Evolutionary conservation across 2,888 invertebrate species (phyloP).

Genomic region (Caenorhabditis sp.): DNA sequence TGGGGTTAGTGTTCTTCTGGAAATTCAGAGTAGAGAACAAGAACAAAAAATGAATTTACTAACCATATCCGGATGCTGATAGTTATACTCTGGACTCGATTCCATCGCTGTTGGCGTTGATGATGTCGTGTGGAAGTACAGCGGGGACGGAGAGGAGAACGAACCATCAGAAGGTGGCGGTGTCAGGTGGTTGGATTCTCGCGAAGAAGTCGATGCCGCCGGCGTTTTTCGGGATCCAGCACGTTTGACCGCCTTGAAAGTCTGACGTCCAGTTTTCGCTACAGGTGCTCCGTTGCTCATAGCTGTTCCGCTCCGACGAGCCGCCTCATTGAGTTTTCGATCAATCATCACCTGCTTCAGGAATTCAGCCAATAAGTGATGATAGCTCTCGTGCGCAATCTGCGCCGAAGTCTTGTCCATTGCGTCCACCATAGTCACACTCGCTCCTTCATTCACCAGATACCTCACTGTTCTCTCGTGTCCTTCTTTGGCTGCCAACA

Average conservation of each 20-base stretch:
- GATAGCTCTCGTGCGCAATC: slow-evolving; percentile 15
- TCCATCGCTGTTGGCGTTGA: slow-evolving; percentile 35
- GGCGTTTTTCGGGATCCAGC: slow-evolving; percentile 26
- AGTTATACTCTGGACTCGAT: slow-evolving; percentile 27
- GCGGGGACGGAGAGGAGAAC: slow-evolving; percentile 46
- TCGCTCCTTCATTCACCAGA: slow-evolving; percentile 18
- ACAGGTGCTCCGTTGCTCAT: too few relatives aligned
- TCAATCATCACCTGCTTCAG: neutral
- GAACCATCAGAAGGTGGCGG: slow-evolving; percentile 62
- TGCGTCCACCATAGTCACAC: slow-evolving; percentile 15
- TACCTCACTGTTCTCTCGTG: slow-evolving; percentile 11
- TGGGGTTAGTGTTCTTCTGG: slow-evolving; percentile 2
- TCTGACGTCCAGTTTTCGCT: slow-evolving; percentile 27
- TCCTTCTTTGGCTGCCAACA: slow-evolving; percentile 49
- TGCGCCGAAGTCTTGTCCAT: slow-evolving; percentile 23
- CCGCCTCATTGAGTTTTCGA: neutral
- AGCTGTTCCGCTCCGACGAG: neutral
- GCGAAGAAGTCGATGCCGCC: neutral
- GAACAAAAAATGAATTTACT: neutral
- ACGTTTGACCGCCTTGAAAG: slow-evolving; percentile 43
- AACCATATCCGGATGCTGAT: slow-evolving; percentile 23
- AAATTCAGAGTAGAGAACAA: too few relatives aligned
- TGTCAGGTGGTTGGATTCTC: slow-evolving; percentile 46
- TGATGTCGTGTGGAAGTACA: slow-evolving; percentile 23
- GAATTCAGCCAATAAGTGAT: slow-evolving; percentile 21